Base-by-base conservation (phyloP, 2,113 vertebrate species). In the Fregata magnificens region DNA sequence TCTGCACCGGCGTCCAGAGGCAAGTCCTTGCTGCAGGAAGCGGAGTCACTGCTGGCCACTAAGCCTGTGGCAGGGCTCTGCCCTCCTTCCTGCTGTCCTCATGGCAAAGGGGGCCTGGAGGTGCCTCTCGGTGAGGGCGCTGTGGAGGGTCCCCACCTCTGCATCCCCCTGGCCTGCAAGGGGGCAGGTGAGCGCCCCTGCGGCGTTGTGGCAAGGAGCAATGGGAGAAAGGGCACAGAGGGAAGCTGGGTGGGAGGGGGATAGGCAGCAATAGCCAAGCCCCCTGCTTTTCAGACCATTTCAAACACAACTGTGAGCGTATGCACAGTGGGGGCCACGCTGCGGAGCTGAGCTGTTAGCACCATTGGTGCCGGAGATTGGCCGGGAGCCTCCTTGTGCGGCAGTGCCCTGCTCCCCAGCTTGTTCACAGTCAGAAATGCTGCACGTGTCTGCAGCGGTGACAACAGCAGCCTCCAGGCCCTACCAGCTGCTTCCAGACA, bases 171-270 rank as follows among this genome's bases (percentile, higher is more conserved):
- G 3, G 6, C 74, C 69, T 65, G 45, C 53, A 42, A 2, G 5
- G 34, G 34, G 7, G 17, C 32, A 44, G 34, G 25, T 62, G 56
- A 91, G 70, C 77, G 67, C 53, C 67, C n/a, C 50, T 66, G 72
- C 0, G 4, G 61, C 2, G 1, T 7, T 0, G 0, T 7, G 9
- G 69, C 69, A 45, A 92, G 79, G 71, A 92, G 34, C 42, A 36
- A 2, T 8, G n/a, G 58, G 71, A 83, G 71, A 65, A 76, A 62
- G 42, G 45, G 71, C 31, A 7, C 16, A 82, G 74, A 73, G 71
- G 16, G 49, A 34, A 80, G 50, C 24, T 47, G 44, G 25, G 22
- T 74, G 78, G 65, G 62, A 59, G 44, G 7, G 29, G 11, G 18
- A 38, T 42, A 42, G 16, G 74, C 73, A 72, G 40, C 76, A 69